phyloP scores from a whole-genome alignment of 2,113 vertebrate genomes.

The Alethe diademata region DNA sequence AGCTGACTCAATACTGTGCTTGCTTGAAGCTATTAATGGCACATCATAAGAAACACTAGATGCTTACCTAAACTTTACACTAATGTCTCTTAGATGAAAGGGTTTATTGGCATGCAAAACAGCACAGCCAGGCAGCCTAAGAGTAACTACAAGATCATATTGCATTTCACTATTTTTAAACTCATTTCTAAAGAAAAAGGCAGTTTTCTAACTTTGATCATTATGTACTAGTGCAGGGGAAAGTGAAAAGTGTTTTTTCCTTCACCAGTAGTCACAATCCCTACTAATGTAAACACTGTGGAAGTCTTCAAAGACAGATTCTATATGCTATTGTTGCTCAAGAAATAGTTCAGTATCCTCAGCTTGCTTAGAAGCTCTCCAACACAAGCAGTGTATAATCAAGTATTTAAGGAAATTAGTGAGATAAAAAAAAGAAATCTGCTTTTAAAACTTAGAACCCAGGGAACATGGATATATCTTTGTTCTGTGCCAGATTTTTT shows the following conservation, averaged over 20 bases:
- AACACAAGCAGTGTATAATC: background rate
- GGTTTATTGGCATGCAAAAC: background rate
- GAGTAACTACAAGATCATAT: background rate
- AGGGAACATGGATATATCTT: background rate
- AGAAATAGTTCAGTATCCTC: background rate
- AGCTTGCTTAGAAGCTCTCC: background rate
- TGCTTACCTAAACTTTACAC: background rate
- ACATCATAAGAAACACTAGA: background rate
- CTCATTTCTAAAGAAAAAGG: background rate
- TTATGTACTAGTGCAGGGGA: background rate
- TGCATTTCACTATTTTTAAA: background rate
- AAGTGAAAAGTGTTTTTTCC: background rate
- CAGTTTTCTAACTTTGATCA: background rate
- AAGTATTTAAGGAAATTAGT: background rate
- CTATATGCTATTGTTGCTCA: background rate
- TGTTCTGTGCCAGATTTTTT: background rate
- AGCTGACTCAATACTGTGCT: background rate
- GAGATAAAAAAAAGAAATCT: background rate
- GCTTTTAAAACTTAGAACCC: background rate
- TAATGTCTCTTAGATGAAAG: background rate
- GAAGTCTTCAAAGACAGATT: background rate
- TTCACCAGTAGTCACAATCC: background rate
- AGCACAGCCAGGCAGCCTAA: background rate
- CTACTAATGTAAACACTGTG: background rate
- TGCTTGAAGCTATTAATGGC: background rate